Conservation (phyloP, 2,797 vertebrate species). For the Mormyrus hasselquistii region DNA sequence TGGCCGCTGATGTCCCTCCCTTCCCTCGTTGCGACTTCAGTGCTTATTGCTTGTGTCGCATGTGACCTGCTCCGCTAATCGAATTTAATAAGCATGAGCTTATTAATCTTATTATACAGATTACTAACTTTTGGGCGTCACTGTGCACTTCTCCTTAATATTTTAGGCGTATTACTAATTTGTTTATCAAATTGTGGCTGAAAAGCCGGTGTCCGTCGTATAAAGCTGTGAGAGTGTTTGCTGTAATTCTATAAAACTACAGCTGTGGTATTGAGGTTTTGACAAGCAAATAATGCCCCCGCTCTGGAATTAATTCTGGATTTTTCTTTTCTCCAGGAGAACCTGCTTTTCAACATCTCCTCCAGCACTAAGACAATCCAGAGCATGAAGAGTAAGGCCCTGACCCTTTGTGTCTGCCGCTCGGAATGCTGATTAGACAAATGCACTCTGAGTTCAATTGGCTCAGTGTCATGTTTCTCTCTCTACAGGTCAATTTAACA, state of each 20-base stretch:
- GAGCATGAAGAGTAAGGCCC: conserved; percentile 57
- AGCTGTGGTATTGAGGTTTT: not conserved
- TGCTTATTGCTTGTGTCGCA: not conserved
- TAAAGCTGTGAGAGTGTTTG: not conserved
- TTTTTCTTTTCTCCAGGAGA: conserved; percentile 45
- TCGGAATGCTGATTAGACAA: not conserved
- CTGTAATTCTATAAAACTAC: not conserved
- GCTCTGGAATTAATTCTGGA: conserved; percentile 9
- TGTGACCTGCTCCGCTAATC: not conserved
- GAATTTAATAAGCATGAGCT: not conserved
- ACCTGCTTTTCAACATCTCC: conserved; percentile 59
- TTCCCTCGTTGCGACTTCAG: not conserved
- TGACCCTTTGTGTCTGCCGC: not conserved
- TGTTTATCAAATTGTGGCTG: not conserved
- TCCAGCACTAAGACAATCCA: conserved; percentile 53
- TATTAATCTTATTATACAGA: not conserved
- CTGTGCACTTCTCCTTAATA: not conserved
- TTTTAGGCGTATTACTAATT: not conserved
- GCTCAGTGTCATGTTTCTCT: not conserved
- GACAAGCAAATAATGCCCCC: not conserved
- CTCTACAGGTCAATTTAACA: conserved; percentile 49
- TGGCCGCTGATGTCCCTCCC: not conserved
- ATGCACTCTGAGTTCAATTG: not conserved
- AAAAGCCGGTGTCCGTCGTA: not conserved
- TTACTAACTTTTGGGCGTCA: not conserved